A percentile compares a stretch with the other conserved stretches of the same genome.
Evolutionary conservation across 2,113 vertebrate species (phyloP).

Genomic region (Pomatorhinus ruficollis): DNA sequence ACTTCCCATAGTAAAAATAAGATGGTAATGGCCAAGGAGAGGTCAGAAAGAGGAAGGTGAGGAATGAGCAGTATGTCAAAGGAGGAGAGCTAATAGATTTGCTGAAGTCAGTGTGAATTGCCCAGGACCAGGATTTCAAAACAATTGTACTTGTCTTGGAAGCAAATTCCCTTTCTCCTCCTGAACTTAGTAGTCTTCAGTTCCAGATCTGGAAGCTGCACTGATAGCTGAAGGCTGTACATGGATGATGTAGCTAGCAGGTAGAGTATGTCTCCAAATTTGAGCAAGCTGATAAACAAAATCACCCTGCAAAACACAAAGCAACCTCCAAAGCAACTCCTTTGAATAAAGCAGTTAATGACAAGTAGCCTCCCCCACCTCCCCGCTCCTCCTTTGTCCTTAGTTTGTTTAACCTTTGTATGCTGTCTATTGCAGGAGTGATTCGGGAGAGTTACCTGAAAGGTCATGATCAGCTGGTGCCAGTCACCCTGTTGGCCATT

Average conservation of each 20-base stretch:
- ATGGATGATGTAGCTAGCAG: neutral
- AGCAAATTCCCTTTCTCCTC: neutral
- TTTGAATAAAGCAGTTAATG: neutral
- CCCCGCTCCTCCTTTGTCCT: rapidly evolving
- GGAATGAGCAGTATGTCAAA: neutral
- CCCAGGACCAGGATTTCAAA: neutral
- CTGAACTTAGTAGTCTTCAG: neutral
- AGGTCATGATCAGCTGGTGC: constrained; percentile 93
- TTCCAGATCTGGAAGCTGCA: neutral
- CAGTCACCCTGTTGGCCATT: constrained; percentile 92
- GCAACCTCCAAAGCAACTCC: neutral
- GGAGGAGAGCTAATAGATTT: neutral
- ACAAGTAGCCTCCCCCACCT: neutral
- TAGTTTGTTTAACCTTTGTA: constrained; percentile 32
- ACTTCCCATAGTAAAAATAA: neutral
- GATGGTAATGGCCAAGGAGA: neutral
- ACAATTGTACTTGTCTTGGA: neutral
- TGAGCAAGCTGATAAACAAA: constrained; percentile 2
- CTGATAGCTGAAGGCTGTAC: neutral
- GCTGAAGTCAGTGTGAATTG: neutral
- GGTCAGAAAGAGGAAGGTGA: neutral
- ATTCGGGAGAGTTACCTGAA: constrained; percentile 98
- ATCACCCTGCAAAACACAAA: constrained; percentile 16
- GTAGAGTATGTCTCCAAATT: neutral
- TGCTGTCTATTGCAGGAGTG: constrained; percentile 87